Conservation (phyloP, 2,113 vertebrate genomes). For the Pelvicachromis taeniatus region DNA sequence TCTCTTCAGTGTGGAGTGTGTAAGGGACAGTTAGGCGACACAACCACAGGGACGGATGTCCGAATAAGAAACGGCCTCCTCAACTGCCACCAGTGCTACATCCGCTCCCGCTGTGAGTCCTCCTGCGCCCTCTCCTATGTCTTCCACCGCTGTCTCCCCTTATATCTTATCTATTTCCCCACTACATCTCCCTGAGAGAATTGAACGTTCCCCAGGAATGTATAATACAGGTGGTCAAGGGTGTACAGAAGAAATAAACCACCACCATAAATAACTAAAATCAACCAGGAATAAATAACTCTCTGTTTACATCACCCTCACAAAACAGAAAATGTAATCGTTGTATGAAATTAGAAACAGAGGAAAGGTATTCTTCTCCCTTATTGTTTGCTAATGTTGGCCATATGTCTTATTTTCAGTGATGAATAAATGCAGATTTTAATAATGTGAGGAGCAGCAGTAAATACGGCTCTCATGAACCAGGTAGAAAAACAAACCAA, state of each 20-base stretch:
- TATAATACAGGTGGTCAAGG: no score
- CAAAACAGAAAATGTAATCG: background rate
- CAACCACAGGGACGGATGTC: constrained; percentile 90
- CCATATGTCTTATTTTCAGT: background rate
- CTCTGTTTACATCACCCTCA: background rate
- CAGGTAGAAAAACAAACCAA: background rate
- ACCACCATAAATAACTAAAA: background rate
- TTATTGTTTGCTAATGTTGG: constrained; percentile 8
- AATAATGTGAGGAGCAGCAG: background rate
- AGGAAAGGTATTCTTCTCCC: background rate
- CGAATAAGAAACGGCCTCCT: constrained; percentile 93
- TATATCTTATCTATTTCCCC: background rate
- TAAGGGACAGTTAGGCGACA: constrained; percentile 91
- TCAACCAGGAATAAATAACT: background rate
- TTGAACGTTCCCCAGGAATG: background rate
- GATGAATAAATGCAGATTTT: constrained; percentile 1
- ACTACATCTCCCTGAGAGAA: background rate
- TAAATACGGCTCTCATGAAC: background rate
- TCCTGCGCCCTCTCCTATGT: background rate
- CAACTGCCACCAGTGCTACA: constrained; percentile 94
- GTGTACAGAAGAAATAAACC: background rate
- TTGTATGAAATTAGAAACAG: background rate
- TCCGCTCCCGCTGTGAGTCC: constrained; percentile 91
- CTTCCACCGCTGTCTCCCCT: background rate
- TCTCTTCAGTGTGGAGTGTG: constrained; percentile 87